Evolutionary conservation across 2,797 vertebrate species (phyloP), one percentile per base, ranked within the genome.

Genomic region (Crax fasciolata): DNA sequence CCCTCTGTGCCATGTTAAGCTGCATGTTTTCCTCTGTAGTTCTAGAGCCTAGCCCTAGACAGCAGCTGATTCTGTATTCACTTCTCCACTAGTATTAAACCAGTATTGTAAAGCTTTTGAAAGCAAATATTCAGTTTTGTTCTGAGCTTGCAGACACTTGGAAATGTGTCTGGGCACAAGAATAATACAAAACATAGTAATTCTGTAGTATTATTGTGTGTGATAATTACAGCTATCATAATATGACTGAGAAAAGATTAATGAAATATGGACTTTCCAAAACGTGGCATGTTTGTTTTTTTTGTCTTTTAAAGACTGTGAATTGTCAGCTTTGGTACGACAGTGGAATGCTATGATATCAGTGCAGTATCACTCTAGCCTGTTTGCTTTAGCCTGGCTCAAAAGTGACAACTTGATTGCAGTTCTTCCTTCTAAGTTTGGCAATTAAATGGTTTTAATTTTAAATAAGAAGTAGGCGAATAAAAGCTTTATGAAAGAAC

Each of bases 31-130:
- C 44, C 18, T 44, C 13, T 61, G 8, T 55, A 57, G 44, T 58
- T 41, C 68, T 54, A 7, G 38, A 58, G 6, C 14, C 19, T 74
- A 30, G 13, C 0, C 0, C 11, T 43, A 17, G 6, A 3, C 5
- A 25, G 10, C 3, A 5, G 32, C 25, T 32, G 8, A 39, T n/a
- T 80, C 15, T 48, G 10, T 25, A 39, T 57, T 72, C 9, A 19
- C 6, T 61, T 52, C 35, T 9, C 17, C 5, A 8, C 3, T n/a
- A 43, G 16, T 2, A 9, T 12, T 63, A 51, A 63, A 51, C 8
- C 6, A 68, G 28, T 6, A 30, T 14, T 44, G 11, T 35, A 57
- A 61, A 65, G 44, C 16, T 44, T 44, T 72, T 72, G 16, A 27
- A 83, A 65, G 5, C 55, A 55, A 79, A 9, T 15, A 23, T 48